These are phyloP conservation scores for Silurus lanzhouensis DNA, from an alignment of 2,797 vertebrate species.

Conservation along the genomic window DNA sequence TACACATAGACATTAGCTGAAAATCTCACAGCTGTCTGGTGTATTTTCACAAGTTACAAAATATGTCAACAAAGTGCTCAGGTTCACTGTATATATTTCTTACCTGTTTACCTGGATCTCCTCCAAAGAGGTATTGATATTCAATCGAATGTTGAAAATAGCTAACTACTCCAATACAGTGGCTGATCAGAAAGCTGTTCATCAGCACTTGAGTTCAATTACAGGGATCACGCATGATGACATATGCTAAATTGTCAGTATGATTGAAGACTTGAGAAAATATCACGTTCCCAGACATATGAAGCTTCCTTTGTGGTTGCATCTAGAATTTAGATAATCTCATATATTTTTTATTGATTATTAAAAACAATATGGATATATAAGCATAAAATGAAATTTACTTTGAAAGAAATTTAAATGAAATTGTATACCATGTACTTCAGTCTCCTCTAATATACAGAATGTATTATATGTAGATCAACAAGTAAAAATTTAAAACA, in stretches of 20 bases:
- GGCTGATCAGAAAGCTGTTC: conserved; percentile 54
- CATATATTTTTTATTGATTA: neutral
- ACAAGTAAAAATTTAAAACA: neutral
- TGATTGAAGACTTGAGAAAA: neutral
- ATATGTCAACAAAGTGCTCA: conserved; percentile 26
- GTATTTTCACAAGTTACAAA: neutral
- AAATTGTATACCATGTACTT: neutral
- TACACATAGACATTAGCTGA: neutral
- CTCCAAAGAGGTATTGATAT: conserved; percentile 47
- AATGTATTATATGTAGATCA: neutral
- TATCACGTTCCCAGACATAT: conserved; percentile 4
- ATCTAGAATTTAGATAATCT: neutral
- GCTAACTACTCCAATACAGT: conserved; percentile 24
- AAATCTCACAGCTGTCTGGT: neutral
- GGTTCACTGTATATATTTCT: conserved; percentile 15
- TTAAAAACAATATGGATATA: neutral
- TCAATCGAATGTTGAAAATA: conserved; percentile 16
- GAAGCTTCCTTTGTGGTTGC: neutral
- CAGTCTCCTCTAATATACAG: neutral
- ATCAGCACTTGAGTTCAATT: conserved; percentile 43
- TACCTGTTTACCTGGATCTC: conserved; percentile 39
- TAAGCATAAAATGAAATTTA: neutral
- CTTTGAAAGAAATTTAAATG: too few relatives aligned
- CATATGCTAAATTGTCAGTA: conserved; percentile 31
- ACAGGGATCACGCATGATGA: conserved; percentile 22